Evolutionary conservation across 2,888 invertebrate genomes (phyloP).

Genomic region (Malthinus flaveolus): DNA sequence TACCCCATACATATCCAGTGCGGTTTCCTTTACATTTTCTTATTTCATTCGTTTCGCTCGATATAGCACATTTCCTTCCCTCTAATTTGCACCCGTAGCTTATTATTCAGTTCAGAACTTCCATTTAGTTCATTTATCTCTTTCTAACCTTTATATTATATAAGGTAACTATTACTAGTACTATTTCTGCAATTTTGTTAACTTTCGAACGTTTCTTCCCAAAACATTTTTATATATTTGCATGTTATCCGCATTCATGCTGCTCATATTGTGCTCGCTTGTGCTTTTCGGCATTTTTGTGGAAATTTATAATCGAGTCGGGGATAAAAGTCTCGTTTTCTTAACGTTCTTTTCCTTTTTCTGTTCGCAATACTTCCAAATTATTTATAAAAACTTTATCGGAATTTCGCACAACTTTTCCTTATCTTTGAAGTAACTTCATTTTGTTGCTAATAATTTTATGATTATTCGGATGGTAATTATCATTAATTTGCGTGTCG

Average conservation of each 20-base stretch:
- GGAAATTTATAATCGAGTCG: slow-evolving; percentile 39
- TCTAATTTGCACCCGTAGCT: slow-evolving; percentile 44
- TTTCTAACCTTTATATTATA: slow-evolving; percentile 26
- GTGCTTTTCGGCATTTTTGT: slow-evolving; percentile 35
- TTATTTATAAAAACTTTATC: slow-evolving; percentile 29
- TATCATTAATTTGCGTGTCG: too few species aligned
- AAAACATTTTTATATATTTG: slow-evolving; percentile 46
- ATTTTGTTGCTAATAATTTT: too few species aligned
- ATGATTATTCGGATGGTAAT: too few species aligned
- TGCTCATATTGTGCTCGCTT: slow-evolving; percentile 35
- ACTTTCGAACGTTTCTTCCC: slow-evolving; percentile 40
- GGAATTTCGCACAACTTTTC: too few species aligned
- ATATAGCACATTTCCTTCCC: slow-evolving; percentile 38
- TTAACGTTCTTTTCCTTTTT: slow-evolving; percentile 25
- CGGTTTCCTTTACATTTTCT: slow-evolving; percentile 34
- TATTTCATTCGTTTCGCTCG: slow-evolving; percentile 38
- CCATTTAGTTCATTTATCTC: slow-evolving; percentile 33
- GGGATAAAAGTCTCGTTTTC: slow-evolving; percentile 27
- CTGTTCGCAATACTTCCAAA: slow-evolving; percentile 31
- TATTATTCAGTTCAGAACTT: slow-evolving; percentile 47
- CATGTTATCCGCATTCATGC: slow-evolving; percentile 43
- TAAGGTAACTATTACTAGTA: slow-evolving; percentile 44
- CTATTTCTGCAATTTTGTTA: slow-evolving; percentile 39
- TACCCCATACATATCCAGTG: slow-evolving; percentile 31
- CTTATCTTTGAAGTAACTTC: too few species aligned